These are phyloP conservation scores for Pomacea maculata DNA, from an alignment of 1,140 invertebrate species.

Conservation along the genomic window DNA sequence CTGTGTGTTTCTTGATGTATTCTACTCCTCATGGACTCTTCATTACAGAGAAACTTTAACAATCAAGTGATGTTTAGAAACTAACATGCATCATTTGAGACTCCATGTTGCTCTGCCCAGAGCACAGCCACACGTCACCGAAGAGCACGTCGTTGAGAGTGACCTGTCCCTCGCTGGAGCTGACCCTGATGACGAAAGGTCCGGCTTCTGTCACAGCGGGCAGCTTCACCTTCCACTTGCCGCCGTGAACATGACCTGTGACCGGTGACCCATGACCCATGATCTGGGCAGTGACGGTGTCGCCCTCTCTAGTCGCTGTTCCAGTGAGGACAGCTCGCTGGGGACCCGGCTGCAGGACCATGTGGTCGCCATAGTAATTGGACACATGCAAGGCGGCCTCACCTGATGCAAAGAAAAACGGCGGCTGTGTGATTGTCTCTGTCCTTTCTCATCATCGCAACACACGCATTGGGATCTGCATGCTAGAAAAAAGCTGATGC, in stretches of 20 bases:
- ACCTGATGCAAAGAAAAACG: background rate
- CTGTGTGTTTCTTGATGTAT: background rate
- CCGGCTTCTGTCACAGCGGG: no score
- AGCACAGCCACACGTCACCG: no score
- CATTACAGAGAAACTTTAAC: background rate
- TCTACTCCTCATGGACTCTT: background rate
- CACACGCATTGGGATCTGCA: no score
- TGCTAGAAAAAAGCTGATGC: no score
- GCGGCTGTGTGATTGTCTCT: background rate
- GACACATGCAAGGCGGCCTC: slow-evolving; percentile 25
- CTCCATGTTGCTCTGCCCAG: background rate
- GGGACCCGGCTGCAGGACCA: slow-evolving; percentile 53
- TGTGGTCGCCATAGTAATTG: slow-evolving; percentile 48
- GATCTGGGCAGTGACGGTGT: no score
- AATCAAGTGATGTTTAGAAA: slow-evolving; percentile 4
- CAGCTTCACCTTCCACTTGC: no score
- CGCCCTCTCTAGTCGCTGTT: slow-evolving; percentile 27
- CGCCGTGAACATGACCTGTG: no score
- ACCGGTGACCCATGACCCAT: no score
- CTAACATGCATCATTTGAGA: slow-evolving; percentile 1
- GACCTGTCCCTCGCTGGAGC: no score
- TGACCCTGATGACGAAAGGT: no score
- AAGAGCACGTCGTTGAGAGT: no score
- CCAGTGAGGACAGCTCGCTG: slow-evolving; percentile 49
- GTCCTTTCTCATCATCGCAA: no score